Percentiles rank a stretch among this genome's conserved stretches.
phyloP scores from a whole-genome alignment of 2,888 invertebrate species.

The Diarsia rubi region DNA sequence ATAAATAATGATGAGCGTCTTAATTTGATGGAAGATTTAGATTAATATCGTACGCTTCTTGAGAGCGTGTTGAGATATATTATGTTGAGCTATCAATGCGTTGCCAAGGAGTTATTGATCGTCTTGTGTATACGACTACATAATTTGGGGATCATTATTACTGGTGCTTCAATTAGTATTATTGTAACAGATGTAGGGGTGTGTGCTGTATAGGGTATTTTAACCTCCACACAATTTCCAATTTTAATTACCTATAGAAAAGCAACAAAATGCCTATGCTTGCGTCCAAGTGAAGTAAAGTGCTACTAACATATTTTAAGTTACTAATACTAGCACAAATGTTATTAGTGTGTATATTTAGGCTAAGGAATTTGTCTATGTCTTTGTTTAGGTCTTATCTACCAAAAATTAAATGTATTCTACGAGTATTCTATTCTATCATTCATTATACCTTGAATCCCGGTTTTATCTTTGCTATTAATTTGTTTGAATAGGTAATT shows the following conservation, averaged over 20 bases:
- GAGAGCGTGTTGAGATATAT: slow-evolving; percentile 27
- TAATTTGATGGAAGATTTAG: slow-evolving; percentile 56
- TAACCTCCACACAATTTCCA: not conserved
- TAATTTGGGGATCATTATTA: slow-evolving; percentile 38
- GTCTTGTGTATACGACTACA: slow-evolving; percentile 12
- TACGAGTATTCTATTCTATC: no score
- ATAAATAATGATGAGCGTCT: slow-evolving; percentile 46
- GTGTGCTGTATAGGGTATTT: not conserved
- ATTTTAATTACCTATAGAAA: not conserved
- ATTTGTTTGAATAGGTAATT: not conserved
- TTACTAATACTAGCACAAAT: no score
- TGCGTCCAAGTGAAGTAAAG: no score
- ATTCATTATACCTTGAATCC: not conserved
- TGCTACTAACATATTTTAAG: no score
- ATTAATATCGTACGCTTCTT: slow-evolving; percentile 31
- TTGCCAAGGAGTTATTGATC: slow-evolving; percentile 59
- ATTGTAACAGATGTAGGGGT: not conserved
- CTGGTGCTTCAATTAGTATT: slow-evolving; percentile 9
- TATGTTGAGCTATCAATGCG: slow-evolving; percentile 45
- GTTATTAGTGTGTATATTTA: no score
- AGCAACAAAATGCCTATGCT: not conserved
- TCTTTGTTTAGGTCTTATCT: no score
- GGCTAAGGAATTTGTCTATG: no score
- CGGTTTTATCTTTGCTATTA: not conserved
- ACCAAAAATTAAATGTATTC: no score